phyloP scores from a whole-genome alignment of 2,113 vertebrate species.

The Spea bombifrons region DNA sequence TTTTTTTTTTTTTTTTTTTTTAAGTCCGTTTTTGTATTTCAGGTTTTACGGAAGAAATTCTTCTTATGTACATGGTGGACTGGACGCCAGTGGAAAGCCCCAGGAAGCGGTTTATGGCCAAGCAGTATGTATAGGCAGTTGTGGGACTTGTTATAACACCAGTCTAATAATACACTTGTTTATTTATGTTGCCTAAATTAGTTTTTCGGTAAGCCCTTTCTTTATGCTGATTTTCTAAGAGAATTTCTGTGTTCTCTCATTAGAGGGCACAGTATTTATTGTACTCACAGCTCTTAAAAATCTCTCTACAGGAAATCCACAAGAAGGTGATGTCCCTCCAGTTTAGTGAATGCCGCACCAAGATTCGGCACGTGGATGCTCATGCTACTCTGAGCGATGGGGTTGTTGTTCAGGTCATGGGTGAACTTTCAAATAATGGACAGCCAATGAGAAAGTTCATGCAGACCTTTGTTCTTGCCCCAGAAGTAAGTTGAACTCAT shows the following conservation, averaged over 20 bases:
- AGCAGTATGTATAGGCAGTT: constrained; percentile 75
- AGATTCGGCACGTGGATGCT: constrained; percentile 95
- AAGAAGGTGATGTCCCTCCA: constrained; percentile 98
- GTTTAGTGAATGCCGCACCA: constrained; percentile 96
- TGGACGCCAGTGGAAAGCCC: constrained; percentile 88
- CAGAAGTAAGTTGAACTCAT: constrained; percentile 74
- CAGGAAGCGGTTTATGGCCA: constrained; percentile 96
- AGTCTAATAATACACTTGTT: too few relatives aligned
- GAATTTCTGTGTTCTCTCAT: not conserved
- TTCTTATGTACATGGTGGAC: constrained; percentile 93
- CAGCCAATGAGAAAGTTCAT: constrained; percentile 97
- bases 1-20: not conserved
- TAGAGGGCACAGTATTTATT: not conserved
- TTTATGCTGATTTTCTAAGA: not conserved
- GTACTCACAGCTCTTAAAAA: not conserved
- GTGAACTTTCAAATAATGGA: constrained; percentile 92
- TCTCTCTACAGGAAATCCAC: constrained; percentile 84
- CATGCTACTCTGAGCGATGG: constrained; percentile 93
- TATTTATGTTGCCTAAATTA: not conserved
- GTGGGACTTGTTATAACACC: too few relatives aligned
- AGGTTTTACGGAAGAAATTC: constrained; percentile 98
- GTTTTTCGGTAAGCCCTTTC: not conserved
- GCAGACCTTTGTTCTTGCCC: constrained; percentile 97
- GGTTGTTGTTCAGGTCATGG: constrained; percentile 95
- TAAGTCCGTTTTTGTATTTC: constrained; percentile 32